Base-by-base conservation (phyloP, 2,113 vertebrate species). In the Mastomys natalensis region DNA sequence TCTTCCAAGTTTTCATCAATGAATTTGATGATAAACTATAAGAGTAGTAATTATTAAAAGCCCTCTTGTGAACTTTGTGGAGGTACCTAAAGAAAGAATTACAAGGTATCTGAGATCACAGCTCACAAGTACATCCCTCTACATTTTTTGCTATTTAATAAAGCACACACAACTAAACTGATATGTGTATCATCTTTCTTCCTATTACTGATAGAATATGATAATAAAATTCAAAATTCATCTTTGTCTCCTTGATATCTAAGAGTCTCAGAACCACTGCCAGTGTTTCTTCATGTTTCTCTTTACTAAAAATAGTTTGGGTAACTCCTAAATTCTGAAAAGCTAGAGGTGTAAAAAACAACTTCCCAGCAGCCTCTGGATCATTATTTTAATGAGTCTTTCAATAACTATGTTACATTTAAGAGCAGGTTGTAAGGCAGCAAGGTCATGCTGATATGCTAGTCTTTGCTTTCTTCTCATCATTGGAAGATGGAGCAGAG, bases 351-450 rank as follows among this genome's bases (percentile, higher is more conserved):
- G 8, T 40, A 64, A 64, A 94, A 94, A 94, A 40, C 73, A 95
- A 82, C 4, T 53, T 68, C 12, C 90, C 16, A n/a, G 4, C 10
- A 68, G 34, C 51, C 37, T 88, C 84, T 68, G 24, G 4, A 21
- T 91, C 91, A 74, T 21, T 78, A 53, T 91, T 97, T 84, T 31
- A 86, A 95, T 74, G 89, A 58, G 21, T 78, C 26, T 91, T 96
- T 70, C 40, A 82, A 90, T 74, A 91, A 55, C 12, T 9, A 53
- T 80, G 34, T 94, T 87, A 26, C 29, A 78, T 37, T 68, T 55
- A 58, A 10, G 88, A 81, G 73, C 84, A 60, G 34, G 81, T 89
- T 81, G 78, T 37, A 95, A 97, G 90, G 0, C 40, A 40, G 8
- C n/a, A 82, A 97, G 86, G 45, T 95, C 96, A 93, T 34, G 15